Conservation (phyloP, 2,113 vertebrate species). For the Ceyx margarethae region DNA sequence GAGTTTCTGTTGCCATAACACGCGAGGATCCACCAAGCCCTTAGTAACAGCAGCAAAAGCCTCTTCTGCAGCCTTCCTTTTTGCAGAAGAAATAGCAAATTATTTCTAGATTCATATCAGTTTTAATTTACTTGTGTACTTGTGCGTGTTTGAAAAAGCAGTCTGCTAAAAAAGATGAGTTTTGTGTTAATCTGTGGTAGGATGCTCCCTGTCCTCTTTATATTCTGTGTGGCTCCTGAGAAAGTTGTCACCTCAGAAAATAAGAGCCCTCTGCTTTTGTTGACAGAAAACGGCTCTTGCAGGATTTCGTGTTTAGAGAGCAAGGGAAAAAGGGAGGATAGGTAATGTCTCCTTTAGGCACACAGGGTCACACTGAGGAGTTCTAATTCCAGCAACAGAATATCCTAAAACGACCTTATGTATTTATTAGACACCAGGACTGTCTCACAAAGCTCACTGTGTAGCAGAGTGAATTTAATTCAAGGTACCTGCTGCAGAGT, state of each 20-base stretch:
- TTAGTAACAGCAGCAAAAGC: not conserved
- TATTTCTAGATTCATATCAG: not conserved
- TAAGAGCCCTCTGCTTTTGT: not conserved
- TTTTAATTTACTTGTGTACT: not conserved
- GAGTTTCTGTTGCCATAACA: not conserved
- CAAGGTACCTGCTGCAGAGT: not conserved
- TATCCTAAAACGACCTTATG: not conserved
- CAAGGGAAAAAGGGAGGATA: not conserved
- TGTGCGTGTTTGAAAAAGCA: not conserved
- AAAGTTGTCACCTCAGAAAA: not conserved
- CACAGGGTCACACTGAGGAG: not conserved
- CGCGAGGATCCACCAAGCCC: not conserved
- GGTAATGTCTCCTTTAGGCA: not conserved
- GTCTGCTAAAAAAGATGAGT: not conserved
- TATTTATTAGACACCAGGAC: not conserved
- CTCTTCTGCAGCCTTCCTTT: not conserved
- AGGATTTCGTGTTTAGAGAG: not conserved
- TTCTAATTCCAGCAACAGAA: not conserved
- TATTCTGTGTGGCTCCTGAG: not conserved
- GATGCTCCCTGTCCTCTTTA: not conserved
- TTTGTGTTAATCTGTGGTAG: not conserved
- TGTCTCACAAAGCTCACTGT: not conserved
- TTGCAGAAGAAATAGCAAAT: not conserved
- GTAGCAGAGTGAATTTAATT: not conserved
- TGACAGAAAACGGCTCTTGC: not conserved